Evolutionary conservation across 2,888 invertebrate genomes (phyloP).

Genomic region (Leptopterna dolabrata): DNA sequence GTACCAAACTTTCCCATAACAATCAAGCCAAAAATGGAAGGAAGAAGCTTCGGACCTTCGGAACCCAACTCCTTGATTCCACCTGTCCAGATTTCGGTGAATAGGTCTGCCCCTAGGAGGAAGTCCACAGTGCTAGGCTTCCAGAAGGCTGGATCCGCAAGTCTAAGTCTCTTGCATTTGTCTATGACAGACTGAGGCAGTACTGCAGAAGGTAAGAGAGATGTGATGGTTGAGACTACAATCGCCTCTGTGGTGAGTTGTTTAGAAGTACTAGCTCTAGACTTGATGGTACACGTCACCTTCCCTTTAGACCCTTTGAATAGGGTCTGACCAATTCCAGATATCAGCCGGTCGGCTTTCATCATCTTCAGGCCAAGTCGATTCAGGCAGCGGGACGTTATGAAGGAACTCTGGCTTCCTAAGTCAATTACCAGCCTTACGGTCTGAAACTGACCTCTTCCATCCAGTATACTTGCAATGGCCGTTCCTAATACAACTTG

Average conservation of each 20-base stretch:
- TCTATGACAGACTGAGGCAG: constrained; percentile 12
- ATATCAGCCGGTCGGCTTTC: neutral
- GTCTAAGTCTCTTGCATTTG: neutral
- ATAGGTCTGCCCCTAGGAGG: constrained; percentile 50
- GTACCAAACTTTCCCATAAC: constrained; percentile 11
- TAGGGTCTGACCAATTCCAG: constrained; percentile 37
- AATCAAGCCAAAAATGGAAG: constrained; percentile 9
- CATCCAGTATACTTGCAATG: constrained; percentile 1
- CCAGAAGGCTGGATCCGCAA: constrained; percentile 52
- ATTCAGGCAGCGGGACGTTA: constrained; percentile 5
- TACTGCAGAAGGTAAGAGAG: neutral
- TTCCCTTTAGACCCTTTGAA: constrained; percentile 11
- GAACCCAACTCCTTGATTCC: neutral
- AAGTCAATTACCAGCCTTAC: constrained; percentile 43
- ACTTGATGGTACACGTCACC: neutral
- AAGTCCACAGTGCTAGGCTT: constrained; percentile 50
- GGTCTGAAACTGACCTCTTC: constrained; percentile 8
- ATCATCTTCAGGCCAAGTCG: constrained; percentile 39
- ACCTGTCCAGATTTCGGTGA: constrained; percentile 43
- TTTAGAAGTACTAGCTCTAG: neutral
- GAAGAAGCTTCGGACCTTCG: neutral
- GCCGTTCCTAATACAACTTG: constrained; percentile 38
- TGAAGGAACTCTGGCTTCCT: constrained; percentile 43
- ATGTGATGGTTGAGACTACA: constrained; percentile 45
- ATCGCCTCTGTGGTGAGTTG: constrained; percentile 43